Percentiles rank a stretch among this genome's conserved stretches.
Conservation (phyloP, 2,888 invertebrate species). For the Apotomis betuletana region DNA sequence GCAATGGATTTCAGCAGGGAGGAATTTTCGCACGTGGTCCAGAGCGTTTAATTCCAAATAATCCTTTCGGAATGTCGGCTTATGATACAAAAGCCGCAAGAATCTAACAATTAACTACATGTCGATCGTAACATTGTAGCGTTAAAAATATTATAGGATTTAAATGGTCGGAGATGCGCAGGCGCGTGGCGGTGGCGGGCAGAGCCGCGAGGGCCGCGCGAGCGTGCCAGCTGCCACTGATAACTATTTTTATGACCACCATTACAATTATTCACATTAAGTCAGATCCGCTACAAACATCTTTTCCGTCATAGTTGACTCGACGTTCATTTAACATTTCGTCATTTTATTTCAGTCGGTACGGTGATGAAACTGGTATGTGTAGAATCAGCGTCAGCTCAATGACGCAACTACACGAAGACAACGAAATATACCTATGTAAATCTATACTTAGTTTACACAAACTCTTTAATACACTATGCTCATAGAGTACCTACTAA, state of each 20-base stretch:
- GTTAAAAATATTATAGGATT: background rate
- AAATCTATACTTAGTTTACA: background rate
- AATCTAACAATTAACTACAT: too few relatives aligned
- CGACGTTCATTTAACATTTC: conserved; percentile 32
- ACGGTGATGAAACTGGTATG: conserved; percentile 9
- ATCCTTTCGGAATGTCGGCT: too few relatives aligned
- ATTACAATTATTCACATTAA: conserved; percentile 47
- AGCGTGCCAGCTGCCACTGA: conserved; percentile 33
- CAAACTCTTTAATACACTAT: too few relatives aligned
- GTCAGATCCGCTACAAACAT: conserved; percentile 26
- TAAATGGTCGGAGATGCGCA: background rate
- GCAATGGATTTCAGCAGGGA: too few relatives aligned
- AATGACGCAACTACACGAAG: background rate
- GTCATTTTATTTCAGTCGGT: conserved; percentile 21
- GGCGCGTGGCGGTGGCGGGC: conserved; percentile 22
- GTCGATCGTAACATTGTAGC: too few relatives aligned
- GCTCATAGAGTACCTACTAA: too few relatives aligned
- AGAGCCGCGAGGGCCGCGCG: conserved; percentile 33
- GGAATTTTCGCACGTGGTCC: too few relatives aligned
- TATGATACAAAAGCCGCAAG: too few relatives aligned
- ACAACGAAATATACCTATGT: background rate
- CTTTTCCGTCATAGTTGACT: conserved; percentile 22
- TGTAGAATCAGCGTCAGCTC: background rate
- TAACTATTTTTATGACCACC: conserved; percentile 48
- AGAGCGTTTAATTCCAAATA: too few relatives aligned